Evolutionary conservation across 2,888 invertebrate genomes (phyloP).

Genomic region (Leptopterna dolabrata): DNA sequence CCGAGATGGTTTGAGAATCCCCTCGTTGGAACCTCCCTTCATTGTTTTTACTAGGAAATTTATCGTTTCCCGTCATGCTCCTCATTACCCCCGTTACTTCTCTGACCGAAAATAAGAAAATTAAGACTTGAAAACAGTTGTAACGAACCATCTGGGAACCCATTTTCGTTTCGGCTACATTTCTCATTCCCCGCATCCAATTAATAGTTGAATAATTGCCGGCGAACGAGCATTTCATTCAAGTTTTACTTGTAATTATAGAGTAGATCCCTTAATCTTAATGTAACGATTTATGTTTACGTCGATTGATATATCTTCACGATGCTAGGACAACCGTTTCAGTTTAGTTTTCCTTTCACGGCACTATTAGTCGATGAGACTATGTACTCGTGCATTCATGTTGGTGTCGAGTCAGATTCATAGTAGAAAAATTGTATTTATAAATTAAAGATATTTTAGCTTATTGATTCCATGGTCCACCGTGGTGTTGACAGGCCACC

Average conservation of each 20-base stretch:
- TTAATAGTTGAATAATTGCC: slow-evolving; percentile 7
- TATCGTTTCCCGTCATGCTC: not conserved
- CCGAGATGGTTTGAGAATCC: not conserved
- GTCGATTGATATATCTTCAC: not conserved
- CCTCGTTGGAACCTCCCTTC: not conserved
- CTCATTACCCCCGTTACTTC: not conserved
- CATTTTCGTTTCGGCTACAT: slow-evolving; percentile 14
- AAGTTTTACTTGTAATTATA: not conserved
- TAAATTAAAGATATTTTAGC: no score
- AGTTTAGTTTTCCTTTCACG: no score
- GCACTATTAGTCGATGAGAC: no score
- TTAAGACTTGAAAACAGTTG: slow-evolving; percentile 23
- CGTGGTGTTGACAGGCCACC: no score
- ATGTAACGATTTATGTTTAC: not conserved
- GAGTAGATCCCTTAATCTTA: not conserved
- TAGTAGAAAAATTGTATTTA: no score
- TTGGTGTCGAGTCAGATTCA: no score
- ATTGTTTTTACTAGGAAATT: not conserved
- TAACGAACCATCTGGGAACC: slow-evolving; percentile 27
- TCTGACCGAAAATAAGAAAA: not conserved
- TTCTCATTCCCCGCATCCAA: not conserved
- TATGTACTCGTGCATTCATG: no score
- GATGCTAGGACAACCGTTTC: not conserved
- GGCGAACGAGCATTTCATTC: not conserved
- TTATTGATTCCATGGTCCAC: no score